A percentile compares a stretch with the other conserved stretches of the same genome.
These are phyloP conservation scores for Gonioctena quinquepunctata DNA, from an alignment of 1,140 invertebrate species.

Conservation along the genomic window DNA sequence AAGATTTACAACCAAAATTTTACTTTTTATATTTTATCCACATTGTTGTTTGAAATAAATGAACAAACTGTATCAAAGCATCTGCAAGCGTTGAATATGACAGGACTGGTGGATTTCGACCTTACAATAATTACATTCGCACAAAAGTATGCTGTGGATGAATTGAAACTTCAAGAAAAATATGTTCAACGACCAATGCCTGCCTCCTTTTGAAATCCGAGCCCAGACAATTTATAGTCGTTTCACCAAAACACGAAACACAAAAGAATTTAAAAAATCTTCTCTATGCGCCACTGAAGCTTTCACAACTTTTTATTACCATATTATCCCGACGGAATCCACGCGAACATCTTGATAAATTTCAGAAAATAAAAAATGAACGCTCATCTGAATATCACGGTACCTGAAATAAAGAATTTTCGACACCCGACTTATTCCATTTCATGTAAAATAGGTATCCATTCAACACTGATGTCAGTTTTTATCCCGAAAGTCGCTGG, in stretches of 20 bases:
- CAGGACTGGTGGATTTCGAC: too few relatives aligned
- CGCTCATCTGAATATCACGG: neutral
- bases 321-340: neutral
- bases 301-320: slow-evolving; percentile 6
- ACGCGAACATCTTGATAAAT: slow-evolving; percentile 2
- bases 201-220: neutral
- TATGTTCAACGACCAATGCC: neutral
- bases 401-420: slow-evolving; percentile 10
- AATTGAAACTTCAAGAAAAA: neutral
- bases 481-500: neutral
- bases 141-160: too few relatives aligned
- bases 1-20: too few relatives aligned
- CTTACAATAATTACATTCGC: too few relatives aligned
- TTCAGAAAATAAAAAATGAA: slow-evolving; percentile 10
- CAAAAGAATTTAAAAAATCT: neutral
- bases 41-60: too few relatives aligned
- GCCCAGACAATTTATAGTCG: neutral
- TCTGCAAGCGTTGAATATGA: too few relatives aligned
- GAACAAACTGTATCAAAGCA: too few relatives aligned
- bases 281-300: neutral
- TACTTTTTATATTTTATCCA: too few relatives aligned
- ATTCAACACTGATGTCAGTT: slow-evolving; percentile 2
- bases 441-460: neutral
- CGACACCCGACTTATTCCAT: neutral
- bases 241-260: neutral